Evolutionary conservation across 2,113 vertebrate genomes (phyloP), one percentile per base, ranked within the genome.

Genomic region (Epinephelus fuscoguttatus): DNA sequence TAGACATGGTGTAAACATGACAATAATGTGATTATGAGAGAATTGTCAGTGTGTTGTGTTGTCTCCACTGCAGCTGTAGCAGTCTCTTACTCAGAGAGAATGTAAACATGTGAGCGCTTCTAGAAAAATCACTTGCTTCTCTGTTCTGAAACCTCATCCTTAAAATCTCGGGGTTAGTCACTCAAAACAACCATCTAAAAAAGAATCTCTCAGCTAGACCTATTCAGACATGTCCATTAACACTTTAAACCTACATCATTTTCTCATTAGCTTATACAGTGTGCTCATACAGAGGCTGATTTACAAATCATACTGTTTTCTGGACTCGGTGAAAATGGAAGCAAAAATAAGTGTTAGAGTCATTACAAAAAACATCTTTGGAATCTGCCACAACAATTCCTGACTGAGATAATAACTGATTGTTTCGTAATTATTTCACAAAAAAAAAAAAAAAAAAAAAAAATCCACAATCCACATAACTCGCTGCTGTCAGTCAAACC

Each of bases 231-330:
- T 84, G 74, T 84, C 84, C 82, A 40, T 70, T 75, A 91, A 92
- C 91, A 91, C 82, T 92, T 91, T 49, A 84, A 89, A 80, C 84
- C 78, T 71, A 87, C 82, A 78, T 85, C 70, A 76, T 88, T 81
- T 91, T 92, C 91, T 92, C 95, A 93, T 94, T 97, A 98, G 97
- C 97, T 98, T 98, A 97, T 97, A 96, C 33, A 83, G 78, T 90
- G 92, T 90, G 82, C 93, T 92, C 80, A 91, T 86, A 91, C 61
- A 90, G 63, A 89, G 67, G 78, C 85, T 88, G 88, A 90, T 89
- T 89, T 78, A 90, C 78, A 91, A 82, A 91, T 92, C 68, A 80
- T 70, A 78, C 84, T 84, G 88, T 93, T 64, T 45, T 89, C 93
- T 95, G 95, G 94, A 88, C 82, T 91, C 50, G 92, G 95, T 90